These are phyloP conservation scores for Calameuta filiformis DNA, from an alignment of 2,888 invertebrate species.

Conservation along the genomic window DNA sequence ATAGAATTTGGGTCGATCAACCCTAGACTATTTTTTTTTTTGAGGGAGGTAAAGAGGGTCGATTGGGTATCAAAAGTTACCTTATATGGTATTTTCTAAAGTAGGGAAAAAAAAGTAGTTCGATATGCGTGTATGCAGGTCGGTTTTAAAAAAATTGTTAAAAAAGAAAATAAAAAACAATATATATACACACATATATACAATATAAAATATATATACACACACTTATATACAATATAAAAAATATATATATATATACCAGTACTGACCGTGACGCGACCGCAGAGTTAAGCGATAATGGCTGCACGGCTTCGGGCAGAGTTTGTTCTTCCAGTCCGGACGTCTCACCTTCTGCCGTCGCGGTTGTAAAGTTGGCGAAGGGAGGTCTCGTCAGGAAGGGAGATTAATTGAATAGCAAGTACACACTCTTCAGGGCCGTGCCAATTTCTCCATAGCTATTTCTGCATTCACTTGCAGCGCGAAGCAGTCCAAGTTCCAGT, in stretches of 20 bases:
- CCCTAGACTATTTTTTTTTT: background rate
- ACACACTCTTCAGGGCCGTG: slow-evolving; percentile 28
- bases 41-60: background rate
- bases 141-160: too few relatives aligned
- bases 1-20: background rate
- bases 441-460: slow-evolving; percentile 4
- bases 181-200: background rate
- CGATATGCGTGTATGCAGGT: too few relatives aligned
- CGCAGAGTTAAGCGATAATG: background rate
- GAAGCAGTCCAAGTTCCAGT: too few relatives aligned
- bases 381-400: slow-evolving; percentile 31
- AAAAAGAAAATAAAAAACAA: background rate
- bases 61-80: background rate
- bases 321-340: background rate
- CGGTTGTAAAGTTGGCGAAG: slow-evolving; percentile 7
- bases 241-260: too few relatives aligned
- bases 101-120: too few relatives aligned
- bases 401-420: slow-evolving; percentile 39
- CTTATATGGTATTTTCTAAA: too few relatives aligned
- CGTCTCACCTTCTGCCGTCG: slow-evolving; percentile 8
- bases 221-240: slow-evolving; percentile 2
- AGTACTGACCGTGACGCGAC: too few relatives aligned
- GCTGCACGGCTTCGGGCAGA: background rate
- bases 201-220: background rate
- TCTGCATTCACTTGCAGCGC: too few relatives aligned